These are phyloP conservation scores for Ammodramus savannarum DNA, from an alignment of 2,113 vertebrate species.

Conservation along the genomic window DNA sequence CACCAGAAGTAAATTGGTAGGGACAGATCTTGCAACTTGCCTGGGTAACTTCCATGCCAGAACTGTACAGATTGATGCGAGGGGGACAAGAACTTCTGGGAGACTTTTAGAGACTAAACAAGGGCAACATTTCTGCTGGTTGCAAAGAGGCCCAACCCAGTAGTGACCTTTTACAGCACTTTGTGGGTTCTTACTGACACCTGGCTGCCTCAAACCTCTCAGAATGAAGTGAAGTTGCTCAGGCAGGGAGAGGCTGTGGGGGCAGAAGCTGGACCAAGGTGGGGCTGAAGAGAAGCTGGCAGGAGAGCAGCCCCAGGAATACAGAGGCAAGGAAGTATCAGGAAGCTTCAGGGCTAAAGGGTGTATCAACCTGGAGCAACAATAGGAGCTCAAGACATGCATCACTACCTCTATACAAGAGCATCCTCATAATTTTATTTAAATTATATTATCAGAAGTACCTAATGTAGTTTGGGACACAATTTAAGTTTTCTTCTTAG, in stretches of 20 bases:
- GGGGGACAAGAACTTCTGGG: not conserved
- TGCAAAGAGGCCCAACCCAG: not conserved
- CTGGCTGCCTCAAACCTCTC: not conserved
- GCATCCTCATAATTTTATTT: not conserved
- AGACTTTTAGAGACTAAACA: not conserved
- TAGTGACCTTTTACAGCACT: not conserved
- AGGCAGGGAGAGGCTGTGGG: not conserved
- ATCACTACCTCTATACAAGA: not conserved
- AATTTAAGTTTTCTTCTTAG: not conserved
- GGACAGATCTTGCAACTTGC: not conserved
- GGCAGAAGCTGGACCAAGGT: not conserved
- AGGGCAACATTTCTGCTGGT: not conserved
- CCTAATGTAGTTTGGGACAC: not conserved
- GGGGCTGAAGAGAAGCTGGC: rapidly evolving
- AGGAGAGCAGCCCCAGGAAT: not conserved
- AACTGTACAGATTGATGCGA: not conserved
- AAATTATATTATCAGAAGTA: not conserved
- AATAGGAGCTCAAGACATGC: not conserved
- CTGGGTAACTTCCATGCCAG: not conserved
- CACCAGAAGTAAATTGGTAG: not conserved
- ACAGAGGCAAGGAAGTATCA: not conserved
- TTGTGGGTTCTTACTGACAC: not conserved
- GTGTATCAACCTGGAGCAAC: not conserved
- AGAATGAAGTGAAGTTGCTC: not conserved
- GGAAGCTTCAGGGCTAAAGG: not conserved